Evolutionary conservation across 2,113 vertebrate species (phyloP).

Genomic region (Hippocampus comes): DNA sequence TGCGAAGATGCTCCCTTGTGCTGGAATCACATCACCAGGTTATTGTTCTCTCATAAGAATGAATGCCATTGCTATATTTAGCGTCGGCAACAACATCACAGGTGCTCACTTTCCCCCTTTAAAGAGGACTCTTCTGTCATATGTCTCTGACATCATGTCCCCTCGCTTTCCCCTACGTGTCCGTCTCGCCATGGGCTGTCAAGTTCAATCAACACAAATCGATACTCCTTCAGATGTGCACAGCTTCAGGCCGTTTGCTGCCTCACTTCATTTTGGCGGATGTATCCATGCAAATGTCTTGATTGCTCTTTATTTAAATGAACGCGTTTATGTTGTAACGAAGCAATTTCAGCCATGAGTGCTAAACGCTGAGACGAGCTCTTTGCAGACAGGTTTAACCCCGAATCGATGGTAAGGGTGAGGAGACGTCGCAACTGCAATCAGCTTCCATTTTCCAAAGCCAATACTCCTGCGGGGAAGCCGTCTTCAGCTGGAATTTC

Average conservation of each 20-base stretch:
- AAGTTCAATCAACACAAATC: slow-evolving; percentile 45
- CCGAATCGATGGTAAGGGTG: slow-evolving; percentile 55
- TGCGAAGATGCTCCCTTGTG: slow-evolving; percentile 31
- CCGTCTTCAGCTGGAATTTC: slow-evolving; percentile 59
- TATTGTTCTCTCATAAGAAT: slow-evolving; percentile 55
- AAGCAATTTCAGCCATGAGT: slow-evolving; percentile 52
- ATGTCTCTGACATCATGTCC: slow-evolving; percentile 38
- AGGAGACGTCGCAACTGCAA: slow-evolving; percentile 56
- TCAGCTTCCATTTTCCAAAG: slow-evolving; percentile 61
- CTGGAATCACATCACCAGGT: slow-evolving; percentile 31
- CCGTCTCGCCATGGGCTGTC: slow-evolving; percentile 37
- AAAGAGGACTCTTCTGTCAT: slow-evolving; percentile 24
- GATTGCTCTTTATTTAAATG: slow-evolving; percentile 50
- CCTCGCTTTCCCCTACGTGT: slow-evolving; percentile 35
- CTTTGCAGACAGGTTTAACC: slow-evolving; percentile 57
- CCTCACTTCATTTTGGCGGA: background rate
- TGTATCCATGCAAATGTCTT: slow-evolving; percentile 34
- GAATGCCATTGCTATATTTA: slow-evolving; percentile 51
- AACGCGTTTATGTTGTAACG: slow-evolving; percentile 31
- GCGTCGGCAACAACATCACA: slow-evolving; percentile 41
- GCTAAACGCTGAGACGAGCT: slow-evolving; percentile 46
- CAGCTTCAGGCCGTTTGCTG: slow-evolving; percentile 24
- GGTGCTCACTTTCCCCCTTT: slow-evolving; percentile 16
- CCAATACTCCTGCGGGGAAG: slow-evolving; percentile 62
- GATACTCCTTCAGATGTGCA: slow-evolving; percentile 60